Base-by-base conservation (phyloP, 1,140 invertebrate genomes). In the Macrotrachela quadricornifera region DNA sequence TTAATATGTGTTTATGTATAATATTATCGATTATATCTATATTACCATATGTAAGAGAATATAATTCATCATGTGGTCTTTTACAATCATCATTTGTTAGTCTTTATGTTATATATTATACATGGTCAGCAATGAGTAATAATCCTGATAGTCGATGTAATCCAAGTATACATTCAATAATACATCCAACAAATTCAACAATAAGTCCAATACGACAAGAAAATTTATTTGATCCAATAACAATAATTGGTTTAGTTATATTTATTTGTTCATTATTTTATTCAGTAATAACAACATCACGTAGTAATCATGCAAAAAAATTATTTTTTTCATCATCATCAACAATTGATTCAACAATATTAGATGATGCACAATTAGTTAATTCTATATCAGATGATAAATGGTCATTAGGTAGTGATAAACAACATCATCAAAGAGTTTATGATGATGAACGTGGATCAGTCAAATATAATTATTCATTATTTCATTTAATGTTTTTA, bases 401-500 rank as follows among this genome's bases (percentile, higher is more conserved):
- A 30, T 30, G 21, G 21, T 4, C 8, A 30, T 30, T 30, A 30
- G 21, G 21, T 30, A 30, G 21, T 30, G 21, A 30, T 2, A 39
- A 50, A 10, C 16, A 21, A 17, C 44, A 54, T n/a, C 48, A 46
- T 39, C 51, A 30, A 30, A 2, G 21, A 30, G 21, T 30, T 42
- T 88, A 79, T 76, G 90, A 97, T 65, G 94, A 95, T 68, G 94
- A 99, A 70, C 80, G 82, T 49, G 85, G 95, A 4, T 73, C 72
- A 50, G 83, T 94, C n/a, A 82, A 83, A 13, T 99, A 97, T 68
- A 87, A 79, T 49, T 99, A 94, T 85, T 84, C 80, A 54, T 88
- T 94, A 72, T 97, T 96, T 76, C 94, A 99, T 70, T 74, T 92
- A 48, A 91, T 96, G 74, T 88, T 97, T 69, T 81, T 80, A n/a